Base-by-base conservation (phyloP, 1,140 invertebrate species). In the Trigoniulus corallinus region DNA sequence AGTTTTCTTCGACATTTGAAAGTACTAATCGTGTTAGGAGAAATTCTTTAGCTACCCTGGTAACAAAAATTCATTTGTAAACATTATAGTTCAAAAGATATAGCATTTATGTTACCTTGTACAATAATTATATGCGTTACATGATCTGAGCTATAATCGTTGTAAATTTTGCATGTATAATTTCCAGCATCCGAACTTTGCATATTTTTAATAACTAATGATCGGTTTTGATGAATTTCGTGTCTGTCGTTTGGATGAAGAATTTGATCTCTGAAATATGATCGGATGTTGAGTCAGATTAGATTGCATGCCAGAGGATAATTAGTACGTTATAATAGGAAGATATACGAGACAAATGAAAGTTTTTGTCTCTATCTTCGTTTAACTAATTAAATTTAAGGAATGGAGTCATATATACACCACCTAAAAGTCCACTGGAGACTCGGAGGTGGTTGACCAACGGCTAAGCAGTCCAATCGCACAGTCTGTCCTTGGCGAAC, bases 401-500 rank as follows among this genome's bases (percentile, higher is more conserved):
- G n/a, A n/a, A n/a, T n/a, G n/a, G n/a, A 44, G 4, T 7, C 42
- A 44, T 44, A 20, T 34, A 7, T 34, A 7, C 15, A 7, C 7
- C 15, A 34, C 42, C 21, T 24, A 18, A 21, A 44, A 21, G 18
- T 48, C 89, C 89, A 94, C 21, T 78, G 76, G 50, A 94, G 84
- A 59, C 83, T 80, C 2, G 89, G 89, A 46, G 78, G 75, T 2
- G 89, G 88, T 34, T 86, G 77, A 22, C 91, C 89, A 7, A 94
- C 88, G 40, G 88, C 85, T 22, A 89, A 71, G 60, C 91, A 95
- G 0, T 86, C 85, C 53, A 95, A 69, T 61, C 86, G 88, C 0
- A 92, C 82, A 61, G 89, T 84, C 69, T 92, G 84, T 63, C 86
- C 85, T 67, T 86, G 89, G 1, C 83, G 88, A 1, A 84, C 84